Evolutionary conservation across 2,888 invertebrate species (phyloP).

Genomic region (Erannis defoliaria): DNA sequence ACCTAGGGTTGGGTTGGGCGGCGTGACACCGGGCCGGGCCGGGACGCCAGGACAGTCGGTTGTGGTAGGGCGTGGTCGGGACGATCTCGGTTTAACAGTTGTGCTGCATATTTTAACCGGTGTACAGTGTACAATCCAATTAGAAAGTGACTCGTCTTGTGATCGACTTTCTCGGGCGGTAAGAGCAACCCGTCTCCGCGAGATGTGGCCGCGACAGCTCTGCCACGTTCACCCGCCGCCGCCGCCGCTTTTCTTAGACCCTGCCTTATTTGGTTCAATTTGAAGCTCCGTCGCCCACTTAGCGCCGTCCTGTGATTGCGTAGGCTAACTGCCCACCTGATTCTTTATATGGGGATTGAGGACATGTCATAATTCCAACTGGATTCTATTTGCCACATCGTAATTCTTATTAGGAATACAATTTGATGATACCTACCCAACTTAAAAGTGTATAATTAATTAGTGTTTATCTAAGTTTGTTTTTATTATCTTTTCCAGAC

Average conservation of each 20-base stretch:
- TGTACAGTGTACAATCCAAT: slow-evolving; percentile 50
- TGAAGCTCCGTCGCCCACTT: slow-evolving; percentile 73
- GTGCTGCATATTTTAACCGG: slow-evolving; percentile 20
- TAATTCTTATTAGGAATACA: neutral
- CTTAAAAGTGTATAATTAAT: too few relatives aligned
- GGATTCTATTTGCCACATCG: slow-evolving; percentile 6
- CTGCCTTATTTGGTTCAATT: slow-evolving; percentile 77
- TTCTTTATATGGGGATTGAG: slow-evolving; percentile 55
- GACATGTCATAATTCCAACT: slow-evolving; percentile 33
- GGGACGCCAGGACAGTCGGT: slow-evolving; percentile 74
- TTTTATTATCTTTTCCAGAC: slow-evolving; percentile 65
- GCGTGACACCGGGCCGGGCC: slow-evolving; percentile 59
- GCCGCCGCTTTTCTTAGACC: slow-evolving; percentile 60
- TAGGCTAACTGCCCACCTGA: slow-evolving; percentile 69
- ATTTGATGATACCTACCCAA: neutral
- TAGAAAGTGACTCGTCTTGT: slow-evolving; percentile 66
- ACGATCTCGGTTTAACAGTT: slow-evolving; percentile 33
- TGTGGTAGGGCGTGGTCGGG: slow-evolving; percentile 86
- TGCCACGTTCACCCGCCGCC: slow-evolving; percentile 76
- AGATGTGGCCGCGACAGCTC: slow-evolving; percentile 64
- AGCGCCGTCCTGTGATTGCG: slow-evolving; percentile 59
- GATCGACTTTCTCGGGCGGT: slow-evolving; percentile 67
- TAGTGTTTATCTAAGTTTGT: slow-evolving; percentile 38
- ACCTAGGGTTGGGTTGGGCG: slow-evolving; percentile 64
- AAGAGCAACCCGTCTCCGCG: slow-evolving; percentile 56